Evolutionary conservation across 2,113 vertebrate genomes (phyloP), one percentile per base, ranked within the genome.

Genomic region (Grammomys surdaster): DNA sequence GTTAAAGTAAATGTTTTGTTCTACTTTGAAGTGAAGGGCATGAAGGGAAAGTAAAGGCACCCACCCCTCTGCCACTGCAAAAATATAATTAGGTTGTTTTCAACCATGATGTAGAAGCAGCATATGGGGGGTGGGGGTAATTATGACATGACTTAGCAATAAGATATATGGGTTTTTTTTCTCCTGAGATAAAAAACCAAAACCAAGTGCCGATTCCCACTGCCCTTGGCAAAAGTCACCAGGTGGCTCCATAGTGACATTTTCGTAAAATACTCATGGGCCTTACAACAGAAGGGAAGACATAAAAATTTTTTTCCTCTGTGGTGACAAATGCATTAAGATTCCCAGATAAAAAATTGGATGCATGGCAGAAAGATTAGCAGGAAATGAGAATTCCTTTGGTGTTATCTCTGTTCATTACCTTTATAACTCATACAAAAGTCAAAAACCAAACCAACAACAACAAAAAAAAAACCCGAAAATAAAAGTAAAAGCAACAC

Each of bases 1-100:
- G 88, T 33, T 92, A 96, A 97, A 96, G 92, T 95, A 92, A 92
- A 80, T 91, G 51, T 91, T 93, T 96, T 88, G 65, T 92, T 94
- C 89, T 67, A 24, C 94, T 94, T 94, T 88, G 26, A 73, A 67
- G 20, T 93, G 69, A 97, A 95, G 33, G 46, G 7, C 24, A 11
- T 65, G 77, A 94, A 91, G 24, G 48, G 63, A 91, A 95, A 95
- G 76, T 31, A 96, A 77, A 56, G 10, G 3, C 16, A 63, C 17
- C n/a, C 60, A 77, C 24, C 6, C 6, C 46, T 96, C 63, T n/a
- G 24, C 56, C 3, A 3, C 22, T 63, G 88, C 87, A 33, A 46
- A 96, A 80, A 92, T 90, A 67, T n/a, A 73, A 26, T 22, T 65
- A 73, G 63, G 48, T 92, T 89, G 20, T 48, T 96, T 94, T 78